These are phyloP conservation scores for Tachysurus vachellii DNA, from an alignment of 2,113 vertebrate species.

Conservation along the genomic window DNA sequence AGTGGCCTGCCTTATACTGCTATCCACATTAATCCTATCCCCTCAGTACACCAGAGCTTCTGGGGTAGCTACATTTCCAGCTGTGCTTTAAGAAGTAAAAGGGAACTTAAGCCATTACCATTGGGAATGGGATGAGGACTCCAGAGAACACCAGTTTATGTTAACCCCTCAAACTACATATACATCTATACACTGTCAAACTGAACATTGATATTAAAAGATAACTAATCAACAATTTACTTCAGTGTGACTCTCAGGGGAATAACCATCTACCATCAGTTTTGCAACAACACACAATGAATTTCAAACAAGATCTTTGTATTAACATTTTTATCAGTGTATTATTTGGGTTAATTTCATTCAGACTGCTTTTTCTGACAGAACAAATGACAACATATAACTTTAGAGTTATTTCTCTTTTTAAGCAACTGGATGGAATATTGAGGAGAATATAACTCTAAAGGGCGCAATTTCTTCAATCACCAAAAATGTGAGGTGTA, in stretches of 20 bases:
- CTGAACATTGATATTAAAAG: neutral
- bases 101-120: constrained; percentile 50
- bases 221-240: neutral
- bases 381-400: neutral
- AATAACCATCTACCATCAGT: neutral
- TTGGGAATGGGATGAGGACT: constrained; percentile 19
- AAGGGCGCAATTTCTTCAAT: neutral
- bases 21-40: constrained; percentile 38
- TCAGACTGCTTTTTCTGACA: constrained; percentile 2
- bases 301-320: neutral
- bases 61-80: constrained; percentile 26
- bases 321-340: constrained; percentile 1
- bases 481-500: neutral
- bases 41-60: constrained; percentile 39
- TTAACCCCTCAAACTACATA: neutral
- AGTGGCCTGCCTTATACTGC: neutral
- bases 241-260: neutral
- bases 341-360: constrained; percentile 11
- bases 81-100: constrained; percentile 54
- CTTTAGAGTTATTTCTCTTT: neutral
- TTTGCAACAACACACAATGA: neutral
- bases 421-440: neutral
- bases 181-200: no score
- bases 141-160: neutral
- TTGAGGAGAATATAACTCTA: neutral